Conservation (phyloP, 2,888 invertebrate species). For the Eristalis pertinax region DNA sequence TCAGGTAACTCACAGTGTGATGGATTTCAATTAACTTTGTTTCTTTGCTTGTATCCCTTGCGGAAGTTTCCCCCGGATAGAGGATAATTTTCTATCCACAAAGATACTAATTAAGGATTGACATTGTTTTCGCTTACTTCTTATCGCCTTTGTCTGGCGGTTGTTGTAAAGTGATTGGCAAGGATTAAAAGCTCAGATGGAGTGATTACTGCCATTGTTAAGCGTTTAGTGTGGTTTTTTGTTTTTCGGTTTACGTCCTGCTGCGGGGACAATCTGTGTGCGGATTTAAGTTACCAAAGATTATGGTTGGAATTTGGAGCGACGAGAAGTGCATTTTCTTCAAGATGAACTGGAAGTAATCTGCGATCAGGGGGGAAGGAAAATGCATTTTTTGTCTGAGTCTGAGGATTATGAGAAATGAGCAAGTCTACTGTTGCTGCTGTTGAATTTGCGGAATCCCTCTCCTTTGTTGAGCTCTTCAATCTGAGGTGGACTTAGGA, state of each 20-base stretch:
- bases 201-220: background rate
- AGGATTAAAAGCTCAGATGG: background rate
- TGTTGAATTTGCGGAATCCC: no score
- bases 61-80: background rate
- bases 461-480: no score
- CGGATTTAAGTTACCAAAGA: background rate
- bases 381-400: no score
- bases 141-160: background rate
- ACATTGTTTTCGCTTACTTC: background rate
- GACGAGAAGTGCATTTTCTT: no score
- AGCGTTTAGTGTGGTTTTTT: background rate
- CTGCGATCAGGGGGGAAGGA: no score
- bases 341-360: no score
- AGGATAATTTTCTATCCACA: constrained; percentile 12
- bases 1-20: constrained; percentile 71
- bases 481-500: no score
- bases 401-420: no score
- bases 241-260: background rate
- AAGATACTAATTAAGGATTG: background rate
- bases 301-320: no score
- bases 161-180: background rate
- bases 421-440: no score
- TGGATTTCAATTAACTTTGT: background rate
- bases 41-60: background rate
- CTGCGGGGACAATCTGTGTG: background rate